Conservation (phyloP, 2,113 vertebrate species). For the Proteles cristata region DNA sequence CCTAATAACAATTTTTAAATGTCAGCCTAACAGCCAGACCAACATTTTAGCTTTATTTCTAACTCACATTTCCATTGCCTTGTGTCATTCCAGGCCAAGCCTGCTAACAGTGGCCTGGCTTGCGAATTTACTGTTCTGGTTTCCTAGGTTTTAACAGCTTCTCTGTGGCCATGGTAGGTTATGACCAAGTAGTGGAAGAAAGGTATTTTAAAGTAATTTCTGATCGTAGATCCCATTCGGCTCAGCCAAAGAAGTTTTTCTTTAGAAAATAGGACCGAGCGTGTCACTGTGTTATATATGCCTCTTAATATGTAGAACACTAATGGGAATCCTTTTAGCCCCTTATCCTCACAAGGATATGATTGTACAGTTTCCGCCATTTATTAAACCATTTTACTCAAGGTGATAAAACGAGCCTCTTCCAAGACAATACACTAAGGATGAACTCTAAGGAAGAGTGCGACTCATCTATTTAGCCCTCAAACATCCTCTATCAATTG, state of each 20-base stretch:
- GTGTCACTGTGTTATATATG: accelerated
- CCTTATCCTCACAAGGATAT: not conserved
- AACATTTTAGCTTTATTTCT: not conserved
- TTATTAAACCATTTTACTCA: not conserved
- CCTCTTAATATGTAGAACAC: not conserved
- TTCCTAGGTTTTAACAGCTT: not conserved
- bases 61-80: not conserved
- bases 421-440: not conserved
- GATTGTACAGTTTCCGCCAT: not conserved
- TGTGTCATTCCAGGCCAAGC: accelerated
- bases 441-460: not conserved
- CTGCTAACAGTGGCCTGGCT: not conserved
- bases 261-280: not conserved
- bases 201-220: not conserved
- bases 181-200: not conserved
- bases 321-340: not conserved
- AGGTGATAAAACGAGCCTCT: not conserved
- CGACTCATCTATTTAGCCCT: not conserved
- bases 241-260: not conserved
- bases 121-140: not conserved
- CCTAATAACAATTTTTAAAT: not conserved
- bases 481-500: not conserved
- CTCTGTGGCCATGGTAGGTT: not conserved
- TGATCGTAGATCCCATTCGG: not conserved
- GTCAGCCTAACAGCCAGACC: not conserved